Percentiles rank a stretch among this genome's conserved stretches.
Conservation (phyloP, 2,888 invertebrate species). For the Tyria jacobaeae region DNA sequence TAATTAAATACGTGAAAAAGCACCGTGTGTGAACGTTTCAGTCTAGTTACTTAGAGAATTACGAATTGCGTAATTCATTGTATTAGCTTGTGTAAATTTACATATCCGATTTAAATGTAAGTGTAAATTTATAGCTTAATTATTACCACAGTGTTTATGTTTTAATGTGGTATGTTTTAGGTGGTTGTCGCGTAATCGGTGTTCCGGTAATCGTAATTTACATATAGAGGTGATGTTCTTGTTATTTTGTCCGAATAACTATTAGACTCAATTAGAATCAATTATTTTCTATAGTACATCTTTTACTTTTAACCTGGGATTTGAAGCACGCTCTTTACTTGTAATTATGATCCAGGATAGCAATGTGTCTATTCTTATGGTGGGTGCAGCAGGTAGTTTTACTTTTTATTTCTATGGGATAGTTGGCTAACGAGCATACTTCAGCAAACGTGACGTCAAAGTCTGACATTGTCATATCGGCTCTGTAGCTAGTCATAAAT, state of each 20-base stretch:
- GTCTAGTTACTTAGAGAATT: slow-evolving; percentile 71
- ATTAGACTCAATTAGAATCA: neutral
- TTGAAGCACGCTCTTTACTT: too few relatives aligned
- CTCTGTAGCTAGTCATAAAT: too few relatives aligned
- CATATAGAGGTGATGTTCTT: slow-evolving; percentile 12
- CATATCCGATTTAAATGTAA: slow-evolving; percentile 47
- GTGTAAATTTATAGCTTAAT: slow-evolving; percentile 36
- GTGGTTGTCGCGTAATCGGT: slow-evolving; percentile 27
- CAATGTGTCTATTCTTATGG: too few relatives aligned
- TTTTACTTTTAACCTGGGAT: too few relatives aligned
- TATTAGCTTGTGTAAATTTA: slow-evolving; percentile 50
- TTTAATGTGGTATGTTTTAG: slow-evolving; percentile 34
- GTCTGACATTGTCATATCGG: too few relatives aligned
- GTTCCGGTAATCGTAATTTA: slow-evolving; percentile 39
- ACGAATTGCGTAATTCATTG: slow-evolving; percentile 51
- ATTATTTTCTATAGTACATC: neutral
- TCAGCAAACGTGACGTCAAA: too few relatives aligned
- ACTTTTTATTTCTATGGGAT: too few relatives aligned
- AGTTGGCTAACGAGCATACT: too few relatives aligned
- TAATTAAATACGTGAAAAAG: slow-evolving; percentile 43
- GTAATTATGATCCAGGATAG: too few relatives aligned
- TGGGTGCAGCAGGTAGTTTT: too few relatives aligned
- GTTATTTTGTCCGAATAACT: neutral
- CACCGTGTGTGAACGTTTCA: slow-evolving; percentile 74
- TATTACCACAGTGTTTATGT: slow-evolving; percentile 29